phyloP scores from a whole-genome alignment of 2,113 vertebrate genomes.

The Ictalurus furcatus region DNA sequence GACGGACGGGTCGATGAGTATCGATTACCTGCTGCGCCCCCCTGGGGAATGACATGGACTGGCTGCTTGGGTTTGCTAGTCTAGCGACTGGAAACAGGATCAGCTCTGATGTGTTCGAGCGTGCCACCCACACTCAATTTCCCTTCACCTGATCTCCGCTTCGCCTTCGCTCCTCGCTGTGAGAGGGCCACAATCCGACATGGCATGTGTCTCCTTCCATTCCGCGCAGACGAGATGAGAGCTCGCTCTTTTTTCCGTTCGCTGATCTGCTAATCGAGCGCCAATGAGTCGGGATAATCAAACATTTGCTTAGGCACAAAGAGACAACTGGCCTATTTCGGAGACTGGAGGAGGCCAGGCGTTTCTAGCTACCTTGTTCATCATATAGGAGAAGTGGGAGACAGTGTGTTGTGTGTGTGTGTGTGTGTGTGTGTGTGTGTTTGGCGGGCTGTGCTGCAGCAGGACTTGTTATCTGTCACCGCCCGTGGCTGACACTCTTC shows the following conservation, averaged over 20 bases:
- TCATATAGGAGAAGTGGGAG: conserved; percentile 49
- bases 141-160: conserved; percentile 51
- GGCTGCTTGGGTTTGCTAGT: conserved; percentile 43
- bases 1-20: conserved; percentile 54
- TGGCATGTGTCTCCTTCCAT: conserved; percentile 49
- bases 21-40: conserved; percentile 48
- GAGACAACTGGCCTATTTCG: conserved; percentile 41
- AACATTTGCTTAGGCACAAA: conserved; percentile 41
- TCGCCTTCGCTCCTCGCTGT: conserved; percentile 11
- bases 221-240: neutral
- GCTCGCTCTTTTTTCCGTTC: neutral
- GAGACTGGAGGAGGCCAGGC: neutral
- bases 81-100: conserved; percentile 49
- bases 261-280: neutral
- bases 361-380: conserved; percentile 48
- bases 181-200: conserved; percentile 39
- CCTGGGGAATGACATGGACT: conserved; percentile 49
- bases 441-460: conserved; percentile 42
- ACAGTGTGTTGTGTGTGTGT: conserved; percentile 27
- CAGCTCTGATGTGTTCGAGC: conserved; percentile 41
- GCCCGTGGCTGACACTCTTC: conserved; percentile 70
- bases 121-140: conserved; percentile 52
- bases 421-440: conserved; percentile 20
- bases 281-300: conserved; percentile 23
- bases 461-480: conserved; percentile 58